Conservation (phyloP, 2,113 vertebrate species). For the Dipodomys stephensi region DNA sequence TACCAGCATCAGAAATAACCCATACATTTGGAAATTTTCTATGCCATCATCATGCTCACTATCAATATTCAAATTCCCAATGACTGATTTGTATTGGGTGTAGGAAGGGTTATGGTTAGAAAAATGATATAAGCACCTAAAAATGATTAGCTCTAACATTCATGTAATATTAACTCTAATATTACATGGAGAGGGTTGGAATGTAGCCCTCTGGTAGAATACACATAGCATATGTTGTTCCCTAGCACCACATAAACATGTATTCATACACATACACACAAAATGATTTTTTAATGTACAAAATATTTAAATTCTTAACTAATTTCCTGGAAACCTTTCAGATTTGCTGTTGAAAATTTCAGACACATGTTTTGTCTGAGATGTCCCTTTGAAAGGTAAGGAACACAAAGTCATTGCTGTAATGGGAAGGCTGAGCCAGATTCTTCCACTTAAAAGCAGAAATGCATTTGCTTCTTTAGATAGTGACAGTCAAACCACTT, state of each 20-base stretch:
- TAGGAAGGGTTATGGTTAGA: neutral
- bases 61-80: neutral
- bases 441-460: neutral
- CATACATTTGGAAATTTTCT: conserved; percentile 3
- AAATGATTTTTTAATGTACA: neutral
- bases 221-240: neutral
- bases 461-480: neutral
- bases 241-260: neutral
- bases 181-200: neutral
- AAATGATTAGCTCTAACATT: neutral
- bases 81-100: neutral
- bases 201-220: neutral
- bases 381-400: neutral
- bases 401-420: neutral
- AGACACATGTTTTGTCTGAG: conserved; percentile 4
- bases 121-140: neutral
- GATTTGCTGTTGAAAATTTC: neutral
- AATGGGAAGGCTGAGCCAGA: neutral
- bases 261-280: neutral
- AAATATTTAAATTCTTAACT: conserved; percentile 6
- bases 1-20: neutral
- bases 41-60: neutral
- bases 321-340: neutral
- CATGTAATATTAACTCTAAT: too few species aligned
- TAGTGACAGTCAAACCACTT: neutral